Evolutionary conservation across 1,140 invertebrate genomes (phyloP), one percentile per base, ranked within the genome.

Genomic region (Euschistus heros): DNA sequence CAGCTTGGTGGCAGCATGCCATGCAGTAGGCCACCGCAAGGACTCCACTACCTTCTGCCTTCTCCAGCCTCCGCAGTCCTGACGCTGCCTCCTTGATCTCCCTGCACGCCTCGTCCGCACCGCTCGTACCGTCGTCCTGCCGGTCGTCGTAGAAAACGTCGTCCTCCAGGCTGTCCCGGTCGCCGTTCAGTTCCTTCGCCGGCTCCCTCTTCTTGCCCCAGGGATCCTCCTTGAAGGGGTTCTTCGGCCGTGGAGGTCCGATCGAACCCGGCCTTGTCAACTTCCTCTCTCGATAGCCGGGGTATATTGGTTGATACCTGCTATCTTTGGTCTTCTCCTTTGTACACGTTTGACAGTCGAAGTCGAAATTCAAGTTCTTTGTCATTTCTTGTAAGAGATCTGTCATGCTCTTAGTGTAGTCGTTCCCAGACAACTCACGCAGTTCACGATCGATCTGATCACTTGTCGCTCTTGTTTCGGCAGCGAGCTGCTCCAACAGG

Each of bases 1-100:
- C 79, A 73, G 84, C 73, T 74, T 83, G 81, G 73, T 82, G 79
- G 67, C 80, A 78, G 75, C 80, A 80, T 79, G 81, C 81, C 78
- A 84, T 72, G 68, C 81, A 80, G 75, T 82, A 84, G 69, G 81
- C 80, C 74, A 81, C 82, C 80, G 81, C 81, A 76, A 83, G 54
- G 22, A 57, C 24, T 20, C 22, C 54, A 18, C 20, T 57, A 57
- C 54, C 54, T 57, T 57, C 18, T 10, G 18, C 54, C 24, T 57
- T 57, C 18, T 57, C 54, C 18, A 57, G 24, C 24, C 54, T 4
- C 22, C 24, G 24, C 24, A 57, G 54, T 57, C 54, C 54, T 76
- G 75, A 82, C 79, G 55, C 60, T 64, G 63, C 66, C 55, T 67
- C 52, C n/a, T 76, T 82, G 54, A 57, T 57, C 18, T 57, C 24